Conservation (phyloP, 1,140 invertebrate genomes). For the Caenorhabditis tropicalis region DNA sequence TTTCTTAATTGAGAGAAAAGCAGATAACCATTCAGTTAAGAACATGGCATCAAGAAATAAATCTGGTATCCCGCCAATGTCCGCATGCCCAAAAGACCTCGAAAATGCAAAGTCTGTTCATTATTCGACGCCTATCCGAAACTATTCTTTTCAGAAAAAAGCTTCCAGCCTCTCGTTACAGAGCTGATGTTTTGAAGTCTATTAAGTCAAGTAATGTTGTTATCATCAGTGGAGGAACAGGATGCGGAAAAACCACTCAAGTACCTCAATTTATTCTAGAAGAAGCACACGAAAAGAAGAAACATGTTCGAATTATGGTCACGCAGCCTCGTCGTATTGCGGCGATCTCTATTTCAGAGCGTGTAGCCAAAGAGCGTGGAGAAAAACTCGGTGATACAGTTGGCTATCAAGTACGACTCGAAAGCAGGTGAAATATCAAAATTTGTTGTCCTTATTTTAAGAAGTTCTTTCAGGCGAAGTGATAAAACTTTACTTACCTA, state of each 20-base stretch:
- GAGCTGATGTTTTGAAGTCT: constrained; percentile 75
- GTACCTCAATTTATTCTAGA: constrained; percentile 89
- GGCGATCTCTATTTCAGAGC: constrained; percentile 84
- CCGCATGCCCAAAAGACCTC: neutral
- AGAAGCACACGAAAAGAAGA: constrained; percentile 77
- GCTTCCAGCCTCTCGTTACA: constrained; percentile 76
- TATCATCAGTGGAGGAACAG: constrained; percentile 84
- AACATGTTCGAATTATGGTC: constrained; percentile 85
- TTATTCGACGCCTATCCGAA: constrained; percentile 73
- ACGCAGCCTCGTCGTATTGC: constrained; percentile 90
- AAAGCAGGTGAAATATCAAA: constrained; percentile 71
- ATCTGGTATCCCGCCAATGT: neutral
- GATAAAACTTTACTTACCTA: constrained; percentile 85
- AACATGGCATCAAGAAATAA: neutral
- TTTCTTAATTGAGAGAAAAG: neutral
- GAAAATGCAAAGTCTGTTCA: neutral
- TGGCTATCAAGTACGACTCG: constrained; percentile 91
- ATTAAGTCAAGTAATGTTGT: constrained; percentile 87
- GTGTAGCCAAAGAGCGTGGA: constrained; percentile 83
- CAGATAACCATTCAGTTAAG: neutral
- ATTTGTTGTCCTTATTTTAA: neutral
- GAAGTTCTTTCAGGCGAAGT: constrained; percentile 76
- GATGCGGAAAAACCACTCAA: constrained; percentile 89
- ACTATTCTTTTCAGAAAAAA: constrained; percentile 75
- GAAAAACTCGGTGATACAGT: constrained; percentile 86